Evolutionary conservation across 1,140 invertebrate species (phyloP), one percentile per base, ranked within the genome.

Genomic region (Caenorhabditis remanei): DNA sequence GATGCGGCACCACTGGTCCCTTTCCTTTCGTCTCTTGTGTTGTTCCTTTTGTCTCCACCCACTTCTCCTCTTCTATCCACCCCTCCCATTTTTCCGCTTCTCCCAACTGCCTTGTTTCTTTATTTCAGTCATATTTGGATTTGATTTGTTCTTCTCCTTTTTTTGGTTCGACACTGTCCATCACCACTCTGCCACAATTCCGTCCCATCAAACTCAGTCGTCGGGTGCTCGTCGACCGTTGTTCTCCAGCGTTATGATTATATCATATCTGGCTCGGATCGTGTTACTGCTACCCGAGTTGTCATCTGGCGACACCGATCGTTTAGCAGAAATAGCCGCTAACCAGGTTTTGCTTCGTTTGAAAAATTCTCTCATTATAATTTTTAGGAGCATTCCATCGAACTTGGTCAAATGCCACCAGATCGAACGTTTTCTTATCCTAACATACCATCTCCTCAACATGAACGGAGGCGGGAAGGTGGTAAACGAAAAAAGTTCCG

Each of bases 261-360:
- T 90, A 40, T 90, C 90, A 58, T 90, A 91, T 71, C 58, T 91
- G 67, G 89, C 91, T 41, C 88, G 91, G 16, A 82, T 91, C 19
- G 83, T 91, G 13, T 86, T 91, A 14, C 58, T 91, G 46, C 85
- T 91, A 8, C 91, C 91, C 16, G 89, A 91, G 79, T 53, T 91
- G 0, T 88, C 90, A 16, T 24, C 87, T 32, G 67, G 86, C 40
- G 90, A 91, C 53, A 84, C 85, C 14, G 82, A 88, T 71, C 83
- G 83, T 24, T 87, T 91, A 13, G 87, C 85, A 8, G 56, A 89
- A 24, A 88, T 91, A 11, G 88, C 89, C 2, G 85, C 86, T 24
- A 53, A 75, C 58, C 75, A 83, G 56, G 56, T 83, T 2, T 40
- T 32, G 1, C n/a, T 9, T 32, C 21, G 19, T 14, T 40, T 32